A percentile compares a stretch with the other conserved stretches of the same genome.
Conservation (phyloP, 2,113 vertebrate genomes). For the Manacus vitellinus region DNA sequence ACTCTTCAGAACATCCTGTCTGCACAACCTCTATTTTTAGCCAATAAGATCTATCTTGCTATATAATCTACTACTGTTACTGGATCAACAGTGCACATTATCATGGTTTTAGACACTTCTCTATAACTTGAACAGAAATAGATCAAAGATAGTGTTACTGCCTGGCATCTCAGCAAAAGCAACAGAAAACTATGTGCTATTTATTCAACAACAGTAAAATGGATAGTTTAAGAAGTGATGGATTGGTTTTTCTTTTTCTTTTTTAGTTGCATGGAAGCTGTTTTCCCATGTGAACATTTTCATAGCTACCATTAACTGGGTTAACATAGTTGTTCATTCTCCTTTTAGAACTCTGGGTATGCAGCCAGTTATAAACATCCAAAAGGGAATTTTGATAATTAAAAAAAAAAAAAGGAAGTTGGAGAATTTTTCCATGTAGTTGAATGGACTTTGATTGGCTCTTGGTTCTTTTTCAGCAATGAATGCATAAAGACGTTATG, state of each 20-base stretch:
- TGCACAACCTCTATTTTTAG: slow-evolving; percentile 36
- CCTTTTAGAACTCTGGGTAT: slow-evolving; percentile 5
- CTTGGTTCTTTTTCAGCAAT: background rate
- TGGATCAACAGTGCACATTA: slow-evolving; percentile 51
- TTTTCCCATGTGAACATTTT: slow-evolving; percentile 18
- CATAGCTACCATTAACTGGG: background rate
- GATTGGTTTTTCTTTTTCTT: background rate
- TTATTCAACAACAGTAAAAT: background rate
- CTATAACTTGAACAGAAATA: slow-evolving; percentile 34
- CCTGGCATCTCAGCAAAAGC: background rate
- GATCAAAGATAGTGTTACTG: slow-evolving; percentile 3
- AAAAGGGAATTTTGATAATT: background rate
- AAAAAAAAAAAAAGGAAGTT: background rate
- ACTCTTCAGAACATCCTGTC: slow-evolving; percentile 13
- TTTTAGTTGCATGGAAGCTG: background rate
- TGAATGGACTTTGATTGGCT: background rate
- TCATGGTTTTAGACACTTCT: slow-evolving; percentile 24
- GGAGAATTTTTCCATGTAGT: background rate
- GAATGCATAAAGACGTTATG: background rate
- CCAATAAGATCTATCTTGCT: slow-evolving; percentile 13
- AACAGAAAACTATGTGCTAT: background rate
- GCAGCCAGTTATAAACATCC: background rate
- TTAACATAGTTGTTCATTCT: background rate
- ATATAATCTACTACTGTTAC: slow-evolving; percentile 10
- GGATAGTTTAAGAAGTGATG: background rate